A percentile compares a stretch with the other conserved stretches of the same genome.
Conservation (phyloP, 2,797 vertebrate species). For the Allobates femoralis region DNA sequence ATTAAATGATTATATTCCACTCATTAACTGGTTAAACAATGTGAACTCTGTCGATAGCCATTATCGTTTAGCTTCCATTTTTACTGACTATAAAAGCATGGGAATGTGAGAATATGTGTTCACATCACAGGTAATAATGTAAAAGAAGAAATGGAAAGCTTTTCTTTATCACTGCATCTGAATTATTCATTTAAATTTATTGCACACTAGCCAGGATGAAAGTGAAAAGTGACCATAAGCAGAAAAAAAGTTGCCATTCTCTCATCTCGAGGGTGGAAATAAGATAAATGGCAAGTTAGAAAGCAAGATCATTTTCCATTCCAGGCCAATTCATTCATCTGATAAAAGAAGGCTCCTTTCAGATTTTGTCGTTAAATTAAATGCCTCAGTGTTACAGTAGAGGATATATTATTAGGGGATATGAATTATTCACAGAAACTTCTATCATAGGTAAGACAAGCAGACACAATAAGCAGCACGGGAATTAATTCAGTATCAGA, state of each 20-base stretch:
- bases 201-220: conserved; percentile 54
- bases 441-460: conserved; percentile 64
- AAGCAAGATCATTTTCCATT: conserved; percentile 68
- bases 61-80: conserved; percentile 64
- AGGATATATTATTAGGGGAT: conserved; percentile 64
- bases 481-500: conserved; percentile 67
- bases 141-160: conserved; percentile 49
- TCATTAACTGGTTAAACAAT: conserved; percentile 4
- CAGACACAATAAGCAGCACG: conserved; percentile 66
- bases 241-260: conserved; percentile 61
- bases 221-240: conserved; percentile 60
- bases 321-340: conserved; percentile 68
- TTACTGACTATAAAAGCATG: conserved; percentile 64
- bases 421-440: conserved; percentile 73
- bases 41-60: conserved; percentile 54
- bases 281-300: conserved; percentile 62
- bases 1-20: not conserved
- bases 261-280: conserved; percentile 40
- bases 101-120: conserved; percentile 52
- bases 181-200: conserved; percentile 67
- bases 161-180: conserved; percentile 64
- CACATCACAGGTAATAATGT: conserved; percentile 65
- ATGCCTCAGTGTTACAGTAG: conserved; percentile 65
- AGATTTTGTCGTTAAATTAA: conserved; percentile 70
- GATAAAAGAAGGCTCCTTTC: conserved; percentile 68